Conservation (phyloP, 1,140 invertebrate species). For the Planococcus citri region DNA sequence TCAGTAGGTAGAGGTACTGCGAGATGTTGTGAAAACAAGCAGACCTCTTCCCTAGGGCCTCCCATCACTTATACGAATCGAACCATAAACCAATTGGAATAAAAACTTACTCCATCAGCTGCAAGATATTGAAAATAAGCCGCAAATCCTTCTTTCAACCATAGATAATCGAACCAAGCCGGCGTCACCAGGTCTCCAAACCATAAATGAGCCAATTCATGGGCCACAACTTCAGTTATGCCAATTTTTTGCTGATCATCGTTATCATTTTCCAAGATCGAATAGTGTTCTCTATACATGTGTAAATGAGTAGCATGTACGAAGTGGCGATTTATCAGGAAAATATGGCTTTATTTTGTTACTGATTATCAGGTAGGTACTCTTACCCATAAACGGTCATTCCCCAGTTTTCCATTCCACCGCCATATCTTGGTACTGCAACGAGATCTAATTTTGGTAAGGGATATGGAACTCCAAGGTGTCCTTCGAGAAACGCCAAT, state of each 20-base stretch:
- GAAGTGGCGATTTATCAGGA: background rate
- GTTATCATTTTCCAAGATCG: conserved; percentile 54
- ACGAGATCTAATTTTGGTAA: conserved; percentile 46
- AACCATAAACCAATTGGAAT: background rate
- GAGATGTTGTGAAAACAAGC: too few relatives aligned
- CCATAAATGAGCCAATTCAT: conserved; percentile 73
- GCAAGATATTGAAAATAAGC: conserved; percentile 41
- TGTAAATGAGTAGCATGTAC: background rate
- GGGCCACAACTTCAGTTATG: conserved; percentile 56
- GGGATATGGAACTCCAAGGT: conserved; percentile 35
- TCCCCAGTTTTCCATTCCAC: conserved; percentile 76
- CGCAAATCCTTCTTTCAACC: conserved; percentile 61
- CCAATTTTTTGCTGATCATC: conserved; percentile 46
- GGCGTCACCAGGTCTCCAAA: conserved; percentile 65
- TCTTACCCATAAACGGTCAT: conserved; percentile 45
- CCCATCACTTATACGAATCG: background rate
- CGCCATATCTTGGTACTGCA: conserved; percentile 62
- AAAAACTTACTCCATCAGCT: background rate
- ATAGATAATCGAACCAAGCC: conserved; percentile 66
- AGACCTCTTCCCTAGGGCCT: too few relatives aligned
- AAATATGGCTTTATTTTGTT: background rate
- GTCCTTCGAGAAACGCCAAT: conserved; percentile 25
- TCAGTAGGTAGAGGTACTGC: too few relatives aligned
- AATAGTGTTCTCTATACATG: conserved; percentile 43
- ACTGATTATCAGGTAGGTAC: too few relatives aligned